These are phyloP conservation scores for Nebria salina DNA, from an alignment of 2,888 invertebrate species.

Conservation along the genomic window DNA sequence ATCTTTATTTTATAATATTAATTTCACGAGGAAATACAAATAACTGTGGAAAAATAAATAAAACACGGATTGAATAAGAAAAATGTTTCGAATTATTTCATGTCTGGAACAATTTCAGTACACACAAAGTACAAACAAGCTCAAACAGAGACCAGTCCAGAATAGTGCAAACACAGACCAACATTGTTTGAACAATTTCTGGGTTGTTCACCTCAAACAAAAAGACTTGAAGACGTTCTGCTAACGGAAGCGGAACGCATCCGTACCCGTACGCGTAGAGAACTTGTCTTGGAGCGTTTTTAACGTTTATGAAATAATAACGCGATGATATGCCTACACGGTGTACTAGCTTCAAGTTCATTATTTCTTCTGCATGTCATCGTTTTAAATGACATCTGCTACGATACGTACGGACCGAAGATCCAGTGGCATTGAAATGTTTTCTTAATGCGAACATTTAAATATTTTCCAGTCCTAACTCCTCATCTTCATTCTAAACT, in stretches of 20 bases:
- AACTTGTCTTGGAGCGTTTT: conserved; percentile 4
- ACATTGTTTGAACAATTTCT: conserved; percentile 10
- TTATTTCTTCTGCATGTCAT: background rate
- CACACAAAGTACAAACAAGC: conserved; percentile 6
- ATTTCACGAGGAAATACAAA: no score
- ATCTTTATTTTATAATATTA: no score
- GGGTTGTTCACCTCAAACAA: conserved; percentile 19
- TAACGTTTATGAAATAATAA: conserved; percentile 18
- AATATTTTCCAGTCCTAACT: background rate
- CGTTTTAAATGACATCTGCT: background rate
- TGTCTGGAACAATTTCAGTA: background rate
- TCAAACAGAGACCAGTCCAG: background rate
- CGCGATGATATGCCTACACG: conserved; percentile 5
- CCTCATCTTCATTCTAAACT: background rate
- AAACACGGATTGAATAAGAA: background rate
- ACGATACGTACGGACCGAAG: background rate
- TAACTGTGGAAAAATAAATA: no score
- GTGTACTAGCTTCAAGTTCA: background rate
- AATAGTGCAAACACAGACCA: background rate
- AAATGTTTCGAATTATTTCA: background rate
- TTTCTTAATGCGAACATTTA: background rate
- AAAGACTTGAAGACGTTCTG: conserved; percentile 4
- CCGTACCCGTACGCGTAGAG: conserved; percentile 17
- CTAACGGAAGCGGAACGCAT: conserved; percentile 21
- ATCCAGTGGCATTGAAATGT: background rate